These are phyloP conservation scores for Rhabdomys pumilio DNA, from an alignment of 2,797 vertebrate species.

Conservation along the genomic window DNA sequence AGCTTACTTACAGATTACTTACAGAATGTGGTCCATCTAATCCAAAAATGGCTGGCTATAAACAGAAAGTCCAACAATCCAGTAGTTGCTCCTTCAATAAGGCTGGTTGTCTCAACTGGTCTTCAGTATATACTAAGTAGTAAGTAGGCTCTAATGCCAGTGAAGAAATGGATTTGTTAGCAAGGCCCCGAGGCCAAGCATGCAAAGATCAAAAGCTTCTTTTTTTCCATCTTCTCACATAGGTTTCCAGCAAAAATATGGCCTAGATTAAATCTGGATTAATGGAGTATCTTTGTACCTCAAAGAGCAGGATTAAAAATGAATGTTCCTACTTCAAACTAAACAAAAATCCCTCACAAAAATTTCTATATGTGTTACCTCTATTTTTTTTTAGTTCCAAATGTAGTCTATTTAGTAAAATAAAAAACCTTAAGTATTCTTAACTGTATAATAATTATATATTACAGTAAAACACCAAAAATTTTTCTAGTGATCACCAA, in stretches of 20 bases:
- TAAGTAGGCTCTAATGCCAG: not conserved
- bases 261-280: not conserved
- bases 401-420: not conserved
- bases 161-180: not conserved
- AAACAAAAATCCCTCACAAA: not conserved
- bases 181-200: not conserved
- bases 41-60: not conserved
- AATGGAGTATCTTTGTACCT: not conserved
- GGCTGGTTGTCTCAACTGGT: not conserved
- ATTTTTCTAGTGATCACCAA: not conserved
- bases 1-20: not conserved
- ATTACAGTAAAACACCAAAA: not conserved
- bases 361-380: not conserved
- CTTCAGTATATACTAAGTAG: not conserved
- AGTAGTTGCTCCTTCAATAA: not conserved
- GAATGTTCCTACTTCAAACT: not conserved
- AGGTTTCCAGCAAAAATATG: not conserved
- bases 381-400: not conserved
- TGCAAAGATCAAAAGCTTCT: no score
- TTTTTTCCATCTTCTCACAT: no score
- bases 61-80: not conserved
- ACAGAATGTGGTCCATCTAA: not conserved
- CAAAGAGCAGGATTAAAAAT: not conserved
- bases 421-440: not conserved
- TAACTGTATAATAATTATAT: not conserved